Base-by-base conservation (phyloP, 2,113 vertebrate species). In the Platichthys stellatus region DNA sequence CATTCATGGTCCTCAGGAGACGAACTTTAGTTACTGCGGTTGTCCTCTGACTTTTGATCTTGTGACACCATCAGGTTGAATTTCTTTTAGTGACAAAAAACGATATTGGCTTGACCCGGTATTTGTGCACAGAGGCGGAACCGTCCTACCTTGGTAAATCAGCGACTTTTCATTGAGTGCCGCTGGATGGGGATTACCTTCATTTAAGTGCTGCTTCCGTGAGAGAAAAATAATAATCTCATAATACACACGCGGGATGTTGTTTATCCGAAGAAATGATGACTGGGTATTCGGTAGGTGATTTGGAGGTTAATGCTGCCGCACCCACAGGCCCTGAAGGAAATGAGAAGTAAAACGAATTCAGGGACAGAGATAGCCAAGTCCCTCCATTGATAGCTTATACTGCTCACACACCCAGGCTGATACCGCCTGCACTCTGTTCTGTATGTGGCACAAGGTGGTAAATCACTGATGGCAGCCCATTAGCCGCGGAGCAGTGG, bases 391-490 rank as follows among this genome's bases (percentile, higher is more conserved):
- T 13, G 40, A 43, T 43, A 43, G 2, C 40, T 43, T 13, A 43
- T 10, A 43, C 40, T 43, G 40, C 10, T 43, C 40, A 38, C 47
- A 31, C 47, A 56, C 56, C 45, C 63, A 60, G 63, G 56, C 14
- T 65, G 62, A 69, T 62, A 63, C 63, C 75, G 51, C 53, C 63
- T 71, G 65, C 11, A 1, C 79, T 70, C 49, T 58, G 43, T 21
- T 56, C 2, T 80, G 60, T 40, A 49, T 58, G 45, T 43, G 14
- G 73, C 21, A 31, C 26, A 38, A n/a, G 24, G 53, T 40, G 69
- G 75, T 90, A 84, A 81, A 84, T 92, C 88, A 86, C 17, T 58
- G 61, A 83, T 82, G 71, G 57, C 76, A 84, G 78, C 72, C 73
- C 83, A 83, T 87, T 88, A 78, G 68, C 78, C 81, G 68, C 79